Percentiles rank a stretch among this genome's conserved stretches.
Conservation (phyloP, 2,888 invertebrate species). For the Plutella xylostella region DNA sequence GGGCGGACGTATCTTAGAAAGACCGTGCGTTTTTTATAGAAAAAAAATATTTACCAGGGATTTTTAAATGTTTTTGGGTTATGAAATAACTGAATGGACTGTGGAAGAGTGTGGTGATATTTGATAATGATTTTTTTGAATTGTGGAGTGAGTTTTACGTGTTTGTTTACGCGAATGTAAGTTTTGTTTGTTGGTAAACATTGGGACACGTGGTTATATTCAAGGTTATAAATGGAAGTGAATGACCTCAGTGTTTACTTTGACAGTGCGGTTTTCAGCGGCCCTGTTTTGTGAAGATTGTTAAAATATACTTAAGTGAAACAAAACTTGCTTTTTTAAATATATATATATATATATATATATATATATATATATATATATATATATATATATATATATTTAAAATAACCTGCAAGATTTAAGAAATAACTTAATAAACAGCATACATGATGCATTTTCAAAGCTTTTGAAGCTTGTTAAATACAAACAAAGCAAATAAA, state of each 20-base stretch:
- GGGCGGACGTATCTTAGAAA: slow-evolving; percentile 13
- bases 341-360: no score
- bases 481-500: neutral
- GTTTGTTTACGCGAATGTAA: neutral
- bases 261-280: slow-evolving; percentile 9
- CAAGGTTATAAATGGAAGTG: slow-evolving; percentile 15
- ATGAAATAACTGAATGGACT: slow-evolving; percentile 1
- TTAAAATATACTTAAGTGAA: no score
- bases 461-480: neutral
- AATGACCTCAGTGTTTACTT: slow-evolving; percentile 17
- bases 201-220: slow-evolving; percentile 25
- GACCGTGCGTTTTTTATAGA: no score
- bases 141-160: neutral
- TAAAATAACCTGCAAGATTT: neutral
- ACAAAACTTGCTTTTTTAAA: no score
- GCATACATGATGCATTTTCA: neutral
- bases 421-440: neutral
- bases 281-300: slow-evolving; percentile 1
- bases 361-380: no score
- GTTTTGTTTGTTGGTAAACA: slow-evolving; percentile 16
- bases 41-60: slow-evolving; percentile 6
- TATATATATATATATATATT: no score
- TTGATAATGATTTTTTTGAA: neutral
- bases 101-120: slow-evolving; percentile 7
- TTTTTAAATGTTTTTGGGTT: slow-evolving; percentile 2